These are phyloP conservation scores for Urocitellus parryii DNA, from an alignment of 2,113 vertebrate species.

Conservation along the genomic window DNA sequence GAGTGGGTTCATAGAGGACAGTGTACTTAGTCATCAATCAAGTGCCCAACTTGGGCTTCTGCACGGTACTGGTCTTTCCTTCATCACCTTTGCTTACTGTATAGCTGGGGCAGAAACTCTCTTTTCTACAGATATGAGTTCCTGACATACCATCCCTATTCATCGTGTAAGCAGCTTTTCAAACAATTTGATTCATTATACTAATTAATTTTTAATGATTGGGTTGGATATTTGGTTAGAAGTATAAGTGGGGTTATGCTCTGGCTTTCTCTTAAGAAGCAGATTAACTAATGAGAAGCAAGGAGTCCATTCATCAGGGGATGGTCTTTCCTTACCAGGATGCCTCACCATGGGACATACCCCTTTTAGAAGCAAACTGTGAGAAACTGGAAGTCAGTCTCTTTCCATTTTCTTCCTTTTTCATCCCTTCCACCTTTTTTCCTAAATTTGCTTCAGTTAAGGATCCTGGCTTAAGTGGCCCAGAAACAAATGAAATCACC, in stretches of 20 bases:
- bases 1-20: neutral
- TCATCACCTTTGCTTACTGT: neutral
- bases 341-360: neutral
- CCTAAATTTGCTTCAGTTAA: neutral
- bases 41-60: neutral
- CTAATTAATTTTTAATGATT: conserved; percentile 12
- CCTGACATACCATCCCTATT: neutral
- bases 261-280: neutral
- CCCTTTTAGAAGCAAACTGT: neutral
- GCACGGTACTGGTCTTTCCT: neutral
- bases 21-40: neutral
- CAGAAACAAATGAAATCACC: neutral
- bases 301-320: neutral
- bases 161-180: neutral
- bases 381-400: neutral
- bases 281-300: neutral
- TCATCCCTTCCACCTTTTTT: neutral
- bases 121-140: neutral
- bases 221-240: neutral
- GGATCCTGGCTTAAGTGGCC: neutral
- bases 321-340: neutral
- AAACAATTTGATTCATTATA: neutral
- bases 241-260: neutral
- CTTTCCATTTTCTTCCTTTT: neutral
- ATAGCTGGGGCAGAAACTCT: neutral